A percentile compares a stretch with the other conserved stretches of the same genome.
These are phyloP conservation scores for Synodontis membranacea DNA, from an alignment of 2,113 vertebrate species.

Conservation along the genomic window DNA sequence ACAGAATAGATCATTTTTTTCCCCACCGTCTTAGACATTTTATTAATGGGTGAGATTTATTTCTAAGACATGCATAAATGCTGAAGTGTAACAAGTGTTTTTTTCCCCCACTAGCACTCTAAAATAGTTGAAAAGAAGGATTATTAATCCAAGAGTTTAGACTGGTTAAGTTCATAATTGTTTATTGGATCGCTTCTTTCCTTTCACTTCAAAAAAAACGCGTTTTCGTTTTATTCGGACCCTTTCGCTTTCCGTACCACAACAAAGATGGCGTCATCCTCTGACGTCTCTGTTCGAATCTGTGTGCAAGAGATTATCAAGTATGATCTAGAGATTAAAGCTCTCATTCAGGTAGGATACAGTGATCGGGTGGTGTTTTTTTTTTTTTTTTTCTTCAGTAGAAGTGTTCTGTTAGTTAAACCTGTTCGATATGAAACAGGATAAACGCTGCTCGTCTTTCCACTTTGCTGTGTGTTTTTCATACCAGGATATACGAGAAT, in stretches of 20 bases:
- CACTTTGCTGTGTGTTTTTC: background rate
- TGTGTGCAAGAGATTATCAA: slow-evolving; percentile 92
- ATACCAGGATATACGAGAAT: background rate
- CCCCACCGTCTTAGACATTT: background rate
- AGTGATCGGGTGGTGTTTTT: too few relatives aligned
- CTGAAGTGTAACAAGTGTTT: background rate
- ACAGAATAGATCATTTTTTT: background rate
- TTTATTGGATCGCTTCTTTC: background rate
- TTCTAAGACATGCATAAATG: background rate
- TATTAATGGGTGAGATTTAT: background rate
- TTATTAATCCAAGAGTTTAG: background rate
- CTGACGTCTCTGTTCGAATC: slow-evolving; percentile 81
- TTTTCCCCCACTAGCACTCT: background rate
- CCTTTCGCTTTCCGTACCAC: background rate
- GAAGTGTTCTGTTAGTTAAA: background rate
- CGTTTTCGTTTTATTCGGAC: background rate
- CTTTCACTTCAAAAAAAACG: background rate
- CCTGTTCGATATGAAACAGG: background rate
- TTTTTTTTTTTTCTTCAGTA: background rate
- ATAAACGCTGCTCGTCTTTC: background rate
- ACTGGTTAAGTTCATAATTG: background rate
- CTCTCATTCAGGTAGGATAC: slow-evolving; percentile 84
- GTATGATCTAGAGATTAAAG: slow-evolving; percentile 94
- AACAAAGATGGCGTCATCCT: slow-evolving; percentile 11
- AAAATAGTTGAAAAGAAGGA: background rate